Percentiles rank a stretch among this genome's conserved stretches.
Evolutionary conservation across 2,113 vertebrate species (phyloP).

Genomic region (Vimba vimba): DNA sequence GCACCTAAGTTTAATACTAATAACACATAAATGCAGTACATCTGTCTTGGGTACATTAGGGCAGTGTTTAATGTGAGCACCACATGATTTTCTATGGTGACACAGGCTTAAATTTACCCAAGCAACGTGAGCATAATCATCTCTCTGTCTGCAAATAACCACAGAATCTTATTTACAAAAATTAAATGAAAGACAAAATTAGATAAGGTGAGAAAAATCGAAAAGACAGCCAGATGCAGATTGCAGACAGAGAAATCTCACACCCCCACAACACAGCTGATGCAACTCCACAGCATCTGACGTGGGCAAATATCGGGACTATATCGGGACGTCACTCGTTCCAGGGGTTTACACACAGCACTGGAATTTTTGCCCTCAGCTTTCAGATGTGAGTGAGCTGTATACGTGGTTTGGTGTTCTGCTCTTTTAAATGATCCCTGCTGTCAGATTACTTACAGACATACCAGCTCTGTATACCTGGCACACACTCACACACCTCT

Average conservation of each 20-base stretch:
- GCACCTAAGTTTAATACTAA: background rate
- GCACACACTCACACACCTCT: conserved; percentile 44
- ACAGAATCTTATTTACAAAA: background rate
- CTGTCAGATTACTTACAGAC: conserved; percentile 20
- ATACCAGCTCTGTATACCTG: conserved; percentile 30
- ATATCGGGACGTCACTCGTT: conserved; percentile 43
- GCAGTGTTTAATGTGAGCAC: background rate
- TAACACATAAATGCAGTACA: background rate
- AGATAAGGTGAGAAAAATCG: background rate
- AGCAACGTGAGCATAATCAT: background rate
- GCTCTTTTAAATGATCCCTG: conserved; percentile 37
- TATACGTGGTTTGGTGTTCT: conserved; percentile 1
- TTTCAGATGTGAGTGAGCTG: conserved; percentile 24
- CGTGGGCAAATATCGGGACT: conserved; percentile 40
- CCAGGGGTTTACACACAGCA: conserved; percentile 46
- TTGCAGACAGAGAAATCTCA: conserved; percentile 10
- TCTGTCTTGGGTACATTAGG: background rate
- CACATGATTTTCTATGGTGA: background rate
- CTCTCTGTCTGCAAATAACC: background rate
- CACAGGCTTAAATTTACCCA: background rate
- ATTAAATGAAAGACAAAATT: background rate
- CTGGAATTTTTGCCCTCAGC: conserved; percentile 33
- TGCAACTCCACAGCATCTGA: conserved; percentile 40
- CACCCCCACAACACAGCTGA: conserved; percentile 8
- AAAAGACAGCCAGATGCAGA: background rate